Base-by-base conservation (phyloP, 2,888 invertebrate genomes). In the Sympetrum striolatum region DNA sequence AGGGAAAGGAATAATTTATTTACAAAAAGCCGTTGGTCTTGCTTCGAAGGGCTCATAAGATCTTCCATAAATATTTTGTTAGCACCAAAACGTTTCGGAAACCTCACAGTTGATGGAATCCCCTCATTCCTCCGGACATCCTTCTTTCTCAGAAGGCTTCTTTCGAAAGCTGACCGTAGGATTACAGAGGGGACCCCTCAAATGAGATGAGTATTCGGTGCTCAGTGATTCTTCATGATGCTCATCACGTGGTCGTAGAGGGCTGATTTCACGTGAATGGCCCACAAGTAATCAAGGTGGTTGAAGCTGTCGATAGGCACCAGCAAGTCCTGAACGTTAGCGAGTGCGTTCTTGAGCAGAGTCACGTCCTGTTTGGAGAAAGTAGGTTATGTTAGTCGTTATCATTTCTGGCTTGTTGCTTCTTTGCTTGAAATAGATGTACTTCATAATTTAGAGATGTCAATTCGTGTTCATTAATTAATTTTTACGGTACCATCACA, bases 251-350 rank as follows among this genome's bases (percentile, higher is more conserved):
- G 94, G 90, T 96, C 93, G 92, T 96, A 96, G 0, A 97, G 93
- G 90, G 96, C 93, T 4, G 94, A 94, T 90, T 94, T 95, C 0
- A 95, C 95, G 92, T 96, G 94, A 22, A 95, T 95, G 22, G 95
- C 96, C 95, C 96, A 96, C 91, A 96, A 93, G 92, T 96, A 97
- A 93, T 97, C 97, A 91, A 97, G 92, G 93, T 97, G 97, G 92
- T 95, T 96, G 92, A 96, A 97, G 10, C 93, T 93, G 2, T 94
- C 92, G 92, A 95, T 93, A 0, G 95, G 94, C 15, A 97, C 95
- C 81, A 95, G 93, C 93, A 95, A 95, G 22, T 95, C 95, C 4
- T 95, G 94, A 80, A 95, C 94, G 92, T 94, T 96, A 91, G 95
- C 95, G 91, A 95, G 94, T 93, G 94, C 94, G 18, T 92, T 93